Evolutionary conservation across 2,888 invertebrate genomes (phyloP).

Genomic region (Omphaloscelis lunosa): DNA sequence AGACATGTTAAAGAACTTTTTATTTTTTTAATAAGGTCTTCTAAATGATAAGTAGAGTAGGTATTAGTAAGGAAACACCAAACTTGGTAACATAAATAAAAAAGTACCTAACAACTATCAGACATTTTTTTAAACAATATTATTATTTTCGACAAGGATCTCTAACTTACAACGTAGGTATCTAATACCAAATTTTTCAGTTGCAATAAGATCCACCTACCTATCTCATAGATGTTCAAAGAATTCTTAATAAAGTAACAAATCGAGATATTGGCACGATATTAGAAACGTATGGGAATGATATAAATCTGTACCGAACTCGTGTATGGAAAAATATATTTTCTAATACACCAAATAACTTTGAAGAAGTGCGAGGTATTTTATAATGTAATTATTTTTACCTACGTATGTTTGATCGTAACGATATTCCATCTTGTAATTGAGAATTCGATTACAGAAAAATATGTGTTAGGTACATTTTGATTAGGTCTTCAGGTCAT

Average conservation of each 20-base stretch:
- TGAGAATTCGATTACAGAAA: constrained; percentile 10
- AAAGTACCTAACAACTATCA: too few relatives aligned
- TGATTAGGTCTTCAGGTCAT: background rate
- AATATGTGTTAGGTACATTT: background rate
- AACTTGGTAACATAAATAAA: too few relatives aligned
- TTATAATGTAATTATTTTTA: constrained; percentile 43
- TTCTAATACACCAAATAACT: constrained; percentile 39
- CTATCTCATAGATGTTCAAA: constrained; percentile 34
- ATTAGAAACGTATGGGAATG: constrained; percentile 28
- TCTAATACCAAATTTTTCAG: constrained; percentile 26
- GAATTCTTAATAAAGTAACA: constrained; percentile 59
- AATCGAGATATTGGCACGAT: constrained; percentile 32
- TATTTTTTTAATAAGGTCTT: too few relatives aligned
- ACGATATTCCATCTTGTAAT: constrained; percentile 2
- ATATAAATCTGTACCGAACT: constrained; percentile 4
- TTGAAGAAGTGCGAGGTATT: constrained; percentile 19
- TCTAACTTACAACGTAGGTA: background rate
- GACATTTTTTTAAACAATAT: background rate
- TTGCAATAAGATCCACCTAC: constrained; percentile 17
- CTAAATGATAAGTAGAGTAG: too few relatives aligned
- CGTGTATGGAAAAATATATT: constrained; percentile 28
- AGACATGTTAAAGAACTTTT: too few relatives aligned
- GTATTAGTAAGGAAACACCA: too few relatives aligned
- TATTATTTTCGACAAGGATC: constrained; percentile 1
- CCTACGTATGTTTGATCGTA: constrained; percentile 19